A percentile compares a stretch with the other conserved stretches of the same genome.
Evolutionary conservation across 2,888 invertebrate species (phyloP).

Genomic region (Drosophila helvetica): DNA sequence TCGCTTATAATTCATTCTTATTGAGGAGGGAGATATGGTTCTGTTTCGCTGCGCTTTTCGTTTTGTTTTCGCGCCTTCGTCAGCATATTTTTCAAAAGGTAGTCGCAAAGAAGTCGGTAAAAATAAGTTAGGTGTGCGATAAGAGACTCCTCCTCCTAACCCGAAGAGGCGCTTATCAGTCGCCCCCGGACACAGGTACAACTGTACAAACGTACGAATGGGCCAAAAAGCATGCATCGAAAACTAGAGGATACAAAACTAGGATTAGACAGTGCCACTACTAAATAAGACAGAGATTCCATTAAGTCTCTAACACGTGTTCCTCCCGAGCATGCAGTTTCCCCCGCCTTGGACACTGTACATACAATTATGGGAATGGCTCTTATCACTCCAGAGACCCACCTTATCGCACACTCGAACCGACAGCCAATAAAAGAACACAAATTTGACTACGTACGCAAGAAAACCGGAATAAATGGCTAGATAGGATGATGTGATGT

Average conservation of each 20-base stretch:
- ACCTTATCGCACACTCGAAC: constrained; percentile 37
- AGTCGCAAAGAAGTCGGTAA: constrained; percentile 24
- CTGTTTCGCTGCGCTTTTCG: constrained; percentile 59
- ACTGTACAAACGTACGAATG: neutral
- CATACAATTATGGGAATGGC: neutral
- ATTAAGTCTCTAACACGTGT: neutral
- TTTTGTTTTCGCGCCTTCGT: constrained; percentile 45
- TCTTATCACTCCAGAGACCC: constrained; percentile 49
- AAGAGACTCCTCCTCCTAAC: constrained; percentile 9
- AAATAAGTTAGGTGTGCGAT: constrained; percentile 27
- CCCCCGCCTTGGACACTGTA: constrained; percentile 25
- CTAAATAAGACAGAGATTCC: neutral
- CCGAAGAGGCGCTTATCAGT: constrained; percentile 17
- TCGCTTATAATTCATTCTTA: constrained; percentile 61
- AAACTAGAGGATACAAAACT: neutral
- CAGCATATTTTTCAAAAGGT: constrained; percentile 62
- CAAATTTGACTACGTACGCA: constrained; percentile 60
- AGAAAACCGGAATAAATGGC: constrained; percentile 29
- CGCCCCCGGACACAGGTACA: neutral
- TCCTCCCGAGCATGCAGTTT: no score
- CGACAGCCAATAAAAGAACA: constrained; percentile 10
- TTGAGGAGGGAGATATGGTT: constrained; percentile 31
- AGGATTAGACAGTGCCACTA: neutral
- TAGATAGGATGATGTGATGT: constrained; percentile 4
- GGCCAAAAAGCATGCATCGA: neutral